Conservation (phyloP, 2,888 invertebrate species). For the Scaeva pyrastri region DNA sequence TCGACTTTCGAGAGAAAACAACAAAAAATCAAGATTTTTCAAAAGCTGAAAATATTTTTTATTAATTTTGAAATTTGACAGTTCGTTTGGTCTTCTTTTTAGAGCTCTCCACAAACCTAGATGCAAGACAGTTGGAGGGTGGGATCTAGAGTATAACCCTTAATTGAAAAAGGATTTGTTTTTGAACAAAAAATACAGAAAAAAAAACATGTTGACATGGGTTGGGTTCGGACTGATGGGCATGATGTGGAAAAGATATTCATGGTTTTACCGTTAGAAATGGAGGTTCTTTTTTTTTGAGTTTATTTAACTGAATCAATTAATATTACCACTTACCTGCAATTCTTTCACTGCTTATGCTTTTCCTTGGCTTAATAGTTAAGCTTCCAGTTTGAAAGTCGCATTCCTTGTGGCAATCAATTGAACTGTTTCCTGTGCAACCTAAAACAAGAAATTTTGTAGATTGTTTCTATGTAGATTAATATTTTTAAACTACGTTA, state of each 20-base stretch:
- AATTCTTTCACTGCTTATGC: constrained; percentile 39
- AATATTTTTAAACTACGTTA: neutral
- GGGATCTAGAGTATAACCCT: neutral
- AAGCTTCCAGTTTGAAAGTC: constrained; percentile 78
- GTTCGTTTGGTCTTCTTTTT: neutral
- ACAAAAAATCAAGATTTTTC: neutral
- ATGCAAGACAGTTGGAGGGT: neutral
- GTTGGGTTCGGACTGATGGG: neutral
- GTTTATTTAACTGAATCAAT: too few species aligned
- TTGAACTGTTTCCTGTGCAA: constrained; percentile 80
- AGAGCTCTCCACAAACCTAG: neutral
- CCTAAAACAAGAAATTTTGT: constrained; percentile 78
- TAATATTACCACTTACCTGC: constrained; percentile 38
- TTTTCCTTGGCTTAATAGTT: neutral
- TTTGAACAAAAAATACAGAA: neutral
- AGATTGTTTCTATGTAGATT: too few species aligned
- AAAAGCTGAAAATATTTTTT: neutral
- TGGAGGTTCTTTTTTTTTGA: neutral
- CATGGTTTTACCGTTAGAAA: neutral
- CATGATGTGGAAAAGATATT: neutral
- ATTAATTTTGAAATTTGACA: constrained; percentile 14
- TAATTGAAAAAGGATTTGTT: neutral
- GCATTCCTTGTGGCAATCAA: constrained; percentile 81
- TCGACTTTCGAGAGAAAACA: neutral
- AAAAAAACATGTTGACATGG: neutral